Evolutionary conservation across 2,797 vertebrate genomes (phyloP).

Genomic region (Lates japonicus): DNA sequence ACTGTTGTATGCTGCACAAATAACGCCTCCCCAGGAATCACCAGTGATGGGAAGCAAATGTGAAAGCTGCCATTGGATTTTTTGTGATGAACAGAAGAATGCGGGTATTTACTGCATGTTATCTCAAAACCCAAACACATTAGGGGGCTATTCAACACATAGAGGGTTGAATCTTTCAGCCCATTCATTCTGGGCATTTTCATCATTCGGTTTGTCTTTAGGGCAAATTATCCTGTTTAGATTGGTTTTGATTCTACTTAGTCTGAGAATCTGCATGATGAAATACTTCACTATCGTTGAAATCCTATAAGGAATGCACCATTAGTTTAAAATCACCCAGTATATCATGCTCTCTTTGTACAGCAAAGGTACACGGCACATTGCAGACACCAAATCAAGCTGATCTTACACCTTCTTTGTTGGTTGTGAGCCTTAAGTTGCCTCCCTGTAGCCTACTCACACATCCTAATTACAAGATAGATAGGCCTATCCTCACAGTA

Average conservation of each 20-base stretch:
- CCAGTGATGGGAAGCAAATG: slow-evolving; percentile 80
- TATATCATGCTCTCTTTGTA: slow-evolving; percentile 21
- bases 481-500: slow-evolving; percentile 64
- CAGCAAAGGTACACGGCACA: slow-evolving; percentile 45
- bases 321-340: slow-evolving; percentile 65
- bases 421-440: slow-evolving; percentile 62
- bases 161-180: slow-evolving; percentile 75
- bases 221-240: slow-evolving; percentile 80
- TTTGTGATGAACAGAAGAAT: slow-evolving; percentile 77
- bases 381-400: slow-evolving; percentile 43
- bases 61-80: slow-evolving; percentile 81
- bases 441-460: slow-evolving; percentile 74
- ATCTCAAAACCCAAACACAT: slow-evolving; percentile 85
- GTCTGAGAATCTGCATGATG: slow-evolving; percentile 77
- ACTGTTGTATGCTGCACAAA: slow-evolving; percentile 78
- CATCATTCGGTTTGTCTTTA: slow-evolving; percentile 79
- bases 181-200: slow-evolving; percentile 78
- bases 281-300: slow-evolving; percentile 74
- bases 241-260: slow-evolving; percentile 75
- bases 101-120: slow-evolving; percentile 79
- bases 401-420: slow-evolving; percentile 49
- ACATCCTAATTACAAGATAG: slow-evolving; percentile 79
- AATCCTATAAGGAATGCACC: slow-evolving; percentile 66
- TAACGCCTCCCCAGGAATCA: slow-evolving; percentile 80
- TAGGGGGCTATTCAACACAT: slow-evolving; percentile 80